Evolutionary conservation across 2,113 vertebrate genomes (phyloP).

Genomic region (Menura novaehollandiae): DNA sequence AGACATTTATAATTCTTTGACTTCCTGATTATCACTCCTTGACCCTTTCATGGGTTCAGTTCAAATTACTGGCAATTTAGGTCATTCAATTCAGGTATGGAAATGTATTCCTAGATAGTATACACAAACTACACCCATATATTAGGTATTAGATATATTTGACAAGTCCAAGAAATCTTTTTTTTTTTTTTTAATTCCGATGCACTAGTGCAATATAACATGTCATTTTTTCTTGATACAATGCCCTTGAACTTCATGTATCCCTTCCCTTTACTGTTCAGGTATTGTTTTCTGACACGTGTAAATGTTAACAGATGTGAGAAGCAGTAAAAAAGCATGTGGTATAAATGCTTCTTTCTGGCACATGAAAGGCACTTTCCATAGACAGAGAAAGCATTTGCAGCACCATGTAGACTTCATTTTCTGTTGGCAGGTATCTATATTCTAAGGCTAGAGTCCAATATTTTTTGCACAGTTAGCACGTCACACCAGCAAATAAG

Average conservation of each 20-base stretch:
- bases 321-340: slow-evolving; percentile 43
- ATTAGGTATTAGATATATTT: background rate
- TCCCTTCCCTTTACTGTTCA: slow-evolving; percentile 35
- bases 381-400: slow-evolving; percentile 51
- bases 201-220: background rate
- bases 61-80: background rate
- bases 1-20: background rate
- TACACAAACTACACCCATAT: background rate
- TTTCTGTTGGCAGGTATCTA: slow-evolving; percentile 60
- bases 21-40: background rate
- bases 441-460: slow-evolving; percentile 38
- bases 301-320: slow-evolving; percentile 63
- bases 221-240: background rate
- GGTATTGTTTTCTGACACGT: slow-evolving; percentile 60
- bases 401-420: slow-evolving; percentile 38
- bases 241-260: slow-evolving; percentile 31
- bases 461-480: slow-evolving; percentile 61
- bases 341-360: slow-evolving; percentile 57
- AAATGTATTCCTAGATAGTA: background rate
- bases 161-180: background rate
- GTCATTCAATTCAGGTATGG: background rate
- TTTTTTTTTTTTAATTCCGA: background rate
- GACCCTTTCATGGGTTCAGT: background rate
- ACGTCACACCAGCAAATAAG: slow-evolving; percentile 58
- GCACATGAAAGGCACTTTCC: slow-evolving; percentile 46